Evolutionary conservation across 1,140 invertebrate species (phyloP).

Genomic region (Rhyacophila brunnea): DNA sequence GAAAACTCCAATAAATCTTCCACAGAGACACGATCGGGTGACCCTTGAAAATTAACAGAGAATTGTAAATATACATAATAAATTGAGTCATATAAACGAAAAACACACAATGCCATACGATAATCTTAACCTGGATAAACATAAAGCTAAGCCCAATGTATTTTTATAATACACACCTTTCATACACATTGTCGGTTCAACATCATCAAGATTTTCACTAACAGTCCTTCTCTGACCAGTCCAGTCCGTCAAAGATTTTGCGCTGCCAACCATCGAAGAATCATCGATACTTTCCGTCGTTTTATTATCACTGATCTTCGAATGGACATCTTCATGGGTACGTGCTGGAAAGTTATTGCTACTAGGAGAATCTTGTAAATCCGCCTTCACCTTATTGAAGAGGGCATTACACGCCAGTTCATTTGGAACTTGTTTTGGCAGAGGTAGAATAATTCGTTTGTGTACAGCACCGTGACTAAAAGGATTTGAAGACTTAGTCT

Average conservation of each 20-base stretch:
- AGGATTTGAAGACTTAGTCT: conserved; percentile 13
- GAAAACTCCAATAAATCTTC: conserved; percentile 91
- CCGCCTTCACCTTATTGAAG: conserved; percentile 44
- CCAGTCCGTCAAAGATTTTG: background rate
- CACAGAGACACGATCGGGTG: conserved; percentile 81
- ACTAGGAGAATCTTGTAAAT: background rate
- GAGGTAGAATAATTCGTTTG: background rate
- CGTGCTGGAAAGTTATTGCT: background rate
- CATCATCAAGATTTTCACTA: conserved; percentile 9
- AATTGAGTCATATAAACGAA: background rate
- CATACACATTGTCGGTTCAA: conserved; percentile 5
- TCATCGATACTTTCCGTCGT: background rate
- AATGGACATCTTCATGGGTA: background rate
- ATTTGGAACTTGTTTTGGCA: conserved; percentile 25
- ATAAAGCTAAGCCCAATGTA: too few relatives aligned
- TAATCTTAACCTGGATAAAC: too few relatives aligned
- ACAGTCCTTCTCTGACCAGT: conserved; percentile 4
- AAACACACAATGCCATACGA: background rate
- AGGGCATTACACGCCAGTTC: conserved; percentile 44
- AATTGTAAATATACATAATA: background rate
- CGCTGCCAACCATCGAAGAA: background rate
- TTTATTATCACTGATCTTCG: background rate
- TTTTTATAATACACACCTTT: conserved; percentile 16
- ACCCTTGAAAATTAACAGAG: conserved; percentile 34
- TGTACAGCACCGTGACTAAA: conserved; percentile 2